phyloP scores from a whole-genome alignment of 2,113 vertebrate species.

The Phocoena phocoena region DNA sequence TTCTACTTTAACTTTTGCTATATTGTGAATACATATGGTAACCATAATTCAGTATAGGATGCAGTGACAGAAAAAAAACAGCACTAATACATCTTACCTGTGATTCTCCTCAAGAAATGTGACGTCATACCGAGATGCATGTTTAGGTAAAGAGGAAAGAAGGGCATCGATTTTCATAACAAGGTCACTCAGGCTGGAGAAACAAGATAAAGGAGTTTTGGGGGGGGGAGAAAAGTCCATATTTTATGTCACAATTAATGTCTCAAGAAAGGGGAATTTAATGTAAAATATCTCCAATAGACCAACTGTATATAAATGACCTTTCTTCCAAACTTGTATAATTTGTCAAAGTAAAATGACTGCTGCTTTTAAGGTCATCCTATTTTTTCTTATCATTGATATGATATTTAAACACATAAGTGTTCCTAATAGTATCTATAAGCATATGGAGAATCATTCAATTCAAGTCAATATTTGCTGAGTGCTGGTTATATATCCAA shows the following conservation, averaged over 20 bases:
- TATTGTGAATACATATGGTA: background rate
- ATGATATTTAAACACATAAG: background rate
- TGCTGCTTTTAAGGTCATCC: background rate
- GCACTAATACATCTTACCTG: constrained; percentile 86
- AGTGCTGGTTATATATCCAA: background rate
- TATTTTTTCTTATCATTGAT: background rate
- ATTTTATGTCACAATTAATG: background rate
- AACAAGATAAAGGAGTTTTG: constrained; percentile 51
- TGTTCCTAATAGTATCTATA: background rate
- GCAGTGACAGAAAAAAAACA: background rate
- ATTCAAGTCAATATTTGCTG: background rate
- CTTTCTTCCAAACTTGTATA: background rate
- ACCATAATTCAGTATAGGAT: background rate
- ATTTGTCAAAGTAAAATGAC: background rate
- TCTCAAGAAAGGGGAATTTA: background rate
- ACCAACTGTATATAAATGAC: background rate
- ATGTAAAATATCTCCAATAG: background rate
- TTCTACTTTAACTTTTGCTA: background rate
- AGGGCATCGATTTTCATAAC: constrained; percentile 96
- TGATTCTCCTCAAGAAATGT: constrained; percentile 88
- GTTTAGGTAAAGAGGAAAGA: constrained; percentile 89
- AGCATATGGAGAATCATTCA: background rate
- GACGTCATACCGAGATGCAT: constrained; percentile 86
- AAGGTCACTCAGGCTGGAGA: constrained; percentile 90
- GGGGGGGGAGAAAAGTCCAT: background rate